phyloP scores from a whole-genome alignment of 2,888 invertebrate genomes.

The Ormyrus pomaceus region DNA sequence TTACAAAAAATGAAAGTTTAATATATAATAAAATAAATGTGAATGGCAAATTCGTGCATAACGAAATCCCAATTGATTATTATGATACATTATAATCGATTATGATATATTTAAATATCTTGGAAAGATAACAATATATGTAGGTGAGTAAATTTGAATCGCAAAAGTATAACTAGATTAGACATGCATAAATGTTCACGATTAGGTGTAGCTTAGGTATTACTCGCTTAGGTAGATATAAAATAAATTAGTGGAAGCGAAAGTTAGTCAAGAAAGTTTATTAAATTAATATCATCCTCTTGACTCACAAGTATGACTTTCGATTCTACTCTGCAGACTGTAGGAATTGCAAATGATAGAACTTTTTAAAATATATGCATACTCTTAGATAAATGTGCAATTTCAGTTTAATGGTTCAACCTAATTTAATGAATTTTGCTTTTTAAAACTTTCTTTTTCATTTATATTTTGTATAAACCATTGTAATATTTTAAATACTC shows the following conservation, averaged over 20 bases:
- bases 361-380: conserved; percentile 24
- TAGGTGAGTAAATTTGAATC: conserved; percentile 11
- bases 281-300: conserved; percentile 47
- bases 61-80: not conserved
- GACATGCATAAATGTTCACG: not conserved
- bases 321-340: conserved; percentile 62
- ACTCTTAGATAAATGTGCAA: not conserved
- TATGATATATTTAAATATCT: conserved; percentile 6
- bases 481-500: not conserved
- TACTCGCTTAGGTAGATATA: not conserved
- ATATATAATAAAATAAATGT: conserved; percentile 2
- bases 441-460: not conserved
- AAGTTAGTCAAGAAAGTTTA: conserved; percentile 26
- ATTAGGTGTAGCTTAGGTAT: not conserved
- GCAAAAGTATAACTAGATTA: not conserved
- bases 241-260: conserved; percentile 20
- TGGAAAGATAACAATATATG: conserved; percentile 16
- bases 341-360: conserved; percentile 64
- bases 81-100: not conserved
- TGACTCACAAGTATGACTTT: conserved; percentile 28
- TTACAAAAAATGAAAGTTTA: conserved; percentile 18
- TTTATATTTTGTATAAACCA: not conserved
- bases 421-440: not conserved
- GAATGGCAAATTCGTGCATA: not conserved
- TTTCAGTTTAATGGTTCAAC: not conserved